Conservation (phyloP, 2,113 vertebrate genomes). For the Noturus placidus region DNA sequence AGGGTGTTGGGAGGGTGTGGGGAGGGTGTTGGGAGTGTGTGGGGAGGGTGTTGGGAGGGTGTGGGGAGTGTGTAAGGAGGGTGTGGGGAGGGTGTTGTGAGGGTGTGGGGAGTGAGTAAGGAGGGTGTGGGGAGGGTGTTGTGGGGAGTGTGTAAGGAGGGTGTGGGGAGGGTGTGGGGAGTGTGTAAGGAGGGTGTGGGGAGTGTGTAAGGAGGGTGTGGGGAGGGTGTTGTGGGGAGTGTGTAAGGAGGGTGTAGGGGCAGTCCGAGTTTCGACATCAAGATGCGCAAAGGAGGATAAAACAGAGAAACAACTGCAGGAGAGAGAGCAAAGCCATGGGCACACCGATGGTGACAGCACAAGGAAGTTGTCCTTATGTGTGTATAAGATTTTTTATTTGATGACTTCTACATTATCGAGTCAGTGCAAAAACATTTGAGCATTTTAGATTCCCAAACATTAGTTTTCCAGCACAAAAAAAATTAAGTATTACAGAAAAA, state of each 20-base stretch:
- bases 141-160: too few species aligned
- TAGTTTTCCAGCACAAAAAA: too few species aligned
- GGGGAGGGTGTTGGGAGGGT: neutral
- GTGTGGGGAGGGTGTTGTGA: too few species aligned
- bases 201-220: neutral
- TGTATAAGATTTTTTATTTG: neutral
- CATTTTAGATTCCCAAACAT: too few species aligned
- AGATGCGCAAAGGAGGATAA: slow-evolving; percentile 44
- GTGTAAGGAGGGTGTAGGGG: neutral
- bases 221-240: too few species aligned
- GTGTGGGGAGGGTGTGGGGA: too few species aligned
- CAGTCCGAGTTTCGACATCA: neutral
- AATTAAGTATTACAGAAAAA: too few species aligned
- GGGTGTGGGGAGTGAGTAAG: too few species aligned
- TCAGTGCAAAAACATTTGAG: too few species aligned
- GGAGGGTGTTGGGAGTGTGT: neutral
- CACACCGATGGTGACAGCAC: neutral
- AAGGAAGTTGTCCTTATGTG: neutral
- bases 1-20: neutral
- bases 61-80: too few species aligned
- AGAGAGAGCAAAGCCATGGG: neutral
- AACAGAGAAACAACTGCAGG: slow-evolving; percentile 30
- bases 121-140: neutral
- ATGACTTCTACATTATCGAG: too few species aligned
- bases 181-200: neutral